Evolutionary conservation across 2,797 vertebrate genomes (phyloP).

Genomic region (Pangasius sanitwongsei): DNA sequence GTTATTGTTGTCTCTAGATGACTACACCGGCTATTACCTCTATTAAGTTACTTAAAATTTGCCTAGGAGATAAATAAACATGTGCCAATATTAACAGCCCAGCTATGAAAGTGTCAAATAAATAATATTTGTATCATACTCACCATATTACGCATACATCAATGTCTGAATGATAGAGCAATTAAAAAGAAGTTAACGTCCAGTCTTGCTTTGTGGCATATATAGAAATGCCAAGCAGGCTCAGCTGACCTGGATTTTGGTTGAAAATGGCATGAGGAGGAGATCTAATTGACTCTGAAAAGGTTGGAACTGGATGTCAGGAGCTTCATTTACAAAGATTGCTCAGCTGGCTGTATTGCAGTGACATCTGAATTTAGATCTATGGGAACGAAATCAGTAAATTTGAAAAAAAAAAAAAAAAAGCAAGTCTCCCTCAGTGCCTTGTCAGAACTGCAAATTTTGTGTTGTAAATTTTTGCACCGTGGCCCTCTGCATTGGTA

Average conservation of each 20-base stretch:
- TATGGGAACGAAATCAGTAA: not conserved
- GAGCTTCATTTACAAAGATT: not conserved
- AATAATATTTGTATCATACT: not conserved
- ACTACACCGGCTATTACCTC: not conserved
- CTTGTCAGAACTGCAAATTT: not conserved
- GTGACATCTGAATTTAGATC: not conserved
- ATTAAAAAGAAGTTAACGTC: not conserved
- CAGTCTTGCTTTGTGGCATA: not conserved
- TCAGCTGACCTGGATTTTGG: not conserved
- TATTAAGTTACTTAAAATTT: not conserved
- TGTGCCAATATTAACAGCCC: not conserved
- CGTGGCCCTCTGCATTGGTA: not conserved
- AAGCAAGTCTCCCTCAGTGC: no score
- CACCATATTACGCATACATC: not conserved
- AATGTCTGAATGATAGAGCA: not conserved
- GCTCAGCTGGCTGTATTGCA: not conserved
- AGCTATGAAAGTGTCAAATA: not conserved
- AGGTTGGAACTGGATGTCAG: not conserved
- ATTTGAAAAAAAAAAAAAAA: not conserved
- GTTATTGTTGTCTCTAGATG: no score
- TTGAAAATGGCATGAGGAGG: not conserved
- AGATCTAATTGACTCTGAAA: not conserved
- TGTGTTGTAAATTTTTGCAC: not conserved
- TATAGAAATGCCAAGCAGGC: not conserved
- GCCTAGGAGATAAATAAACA: not conserved